Evolutionary conservation across 2,113 vertebrate species (phyloP), one percentile per base, ranked within the genome.

Genomic region (Eupsittula cactorum): DNA sequence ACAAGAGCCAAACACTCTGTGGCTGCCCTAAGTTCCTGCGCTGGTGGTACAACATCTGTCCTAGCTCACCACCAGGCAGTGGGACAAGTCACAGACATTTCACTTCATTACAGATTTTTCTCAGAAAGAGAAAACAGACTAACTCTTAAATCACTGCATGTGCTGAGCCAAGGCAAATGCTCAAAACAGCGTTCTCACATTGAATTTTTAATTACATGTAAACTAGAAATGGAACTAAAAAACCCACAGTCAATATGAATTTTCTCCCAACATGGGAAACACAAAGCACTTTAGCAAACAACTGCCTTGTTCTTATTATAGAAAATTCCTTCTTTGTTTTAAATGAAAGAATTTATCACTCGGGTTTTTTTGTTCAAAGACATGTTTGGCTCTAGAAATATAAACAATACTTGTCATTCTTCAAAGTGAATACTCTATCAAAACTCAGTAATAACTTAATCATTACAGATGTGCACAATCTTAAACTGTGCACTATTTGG

Each of bases 61-160:
- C 52, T 37, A 31, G 25, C 55, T 86, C 53, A 77, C 63, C 67
- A 85, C 31, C 55, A 95, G 83, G 47, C 94, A 52, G 28, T 3
- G n/a, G 68, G 63, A 46, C 53, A 77, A 73, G 74, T 64, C 65
- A 62, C 74, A 82, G 77, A 39, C 2, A 0, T 39, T 79, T 59
- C 65, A 8, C 62, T n/a, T 31, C 59, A 37, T 84, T 74, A 88
- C 31, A 83, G 18, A 52, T 69, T 85, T 85, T 96, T 83, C 76
- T 82, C 88, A 75, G 74, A 96, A 96, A 95, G 91, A 88, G 21
- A 71, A 88, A 94, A n/a, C 37, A 77, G 44, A 62, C 27, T 31
- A 57, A 18, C 18, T 53, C 76, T 52, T 42, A 59, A 46, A 50
- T 33, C 53, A 71, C 50, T 35, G 62, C 86, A 64, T 57, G 25